phyloP scores from a whole-genome alignment of 2,113 vertebrate genomes.

The Orycteropus afer region DNA sequence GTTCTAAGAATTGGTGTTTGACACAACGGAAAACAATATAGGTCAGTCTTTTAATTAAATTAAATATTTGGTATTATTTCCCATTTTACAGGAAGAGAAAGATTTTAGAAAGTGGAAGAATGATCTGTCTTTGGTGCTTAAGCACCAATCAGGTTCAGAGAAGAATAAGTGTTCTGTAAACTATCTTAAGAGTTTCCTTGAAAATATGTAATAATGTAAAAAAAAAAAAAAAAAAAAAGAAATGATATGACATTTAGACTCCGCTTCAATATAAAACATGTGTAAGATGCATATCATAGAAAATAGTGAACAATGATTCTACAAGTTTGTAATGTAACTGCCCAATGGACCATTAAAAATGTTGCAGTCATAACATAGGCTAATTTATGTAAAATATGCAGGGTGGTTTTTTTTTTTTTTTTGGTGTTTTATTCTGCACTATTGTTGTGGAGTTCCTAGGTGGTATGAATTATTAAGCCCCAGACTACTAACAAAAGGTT shows the following conservation, averaged over 20 bases:
- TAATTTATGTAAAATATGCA: neutral
- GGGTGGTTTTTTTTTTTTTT: neutral
- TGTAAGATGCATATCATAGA: neutral
- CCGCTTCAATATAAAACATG: neutral
- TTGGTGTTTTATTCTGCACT: neutral
- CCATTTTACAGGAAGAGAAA: neutral
- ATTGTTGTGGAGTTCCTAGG: neutral
- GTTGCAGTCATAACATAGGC: neutral
- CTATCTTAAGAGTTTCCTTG: neutral
- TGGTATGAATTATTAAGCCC: neutral
- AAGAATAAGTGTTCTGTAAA: neutral
- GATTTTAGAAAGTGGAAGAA: neutral
- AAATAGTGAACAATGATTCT: neutral
- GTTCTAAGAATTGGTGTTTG: conserved; percentile 21
- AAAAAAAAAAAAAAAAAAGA: neutral
- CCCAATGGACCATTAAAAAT: neutral
- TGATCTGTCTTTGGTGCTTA: neutral
- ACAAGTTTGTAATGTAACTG: neutral
- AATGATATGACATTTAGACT: neutral
- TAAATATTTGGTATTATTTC: neutral
- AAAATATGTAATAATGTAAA: neutral
- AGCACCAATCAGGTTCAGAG: neutral
- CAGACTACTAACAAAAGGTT: neutral
- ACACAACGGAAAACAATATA: neutral
- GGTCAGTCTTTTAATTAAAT: neutral